Evolutionary conservation across 2,113 vertebrate genomes (phyloP), one percentile per base, ranked within the genome.

Genomic region (Oplegnathus fasciatus): DNA sequence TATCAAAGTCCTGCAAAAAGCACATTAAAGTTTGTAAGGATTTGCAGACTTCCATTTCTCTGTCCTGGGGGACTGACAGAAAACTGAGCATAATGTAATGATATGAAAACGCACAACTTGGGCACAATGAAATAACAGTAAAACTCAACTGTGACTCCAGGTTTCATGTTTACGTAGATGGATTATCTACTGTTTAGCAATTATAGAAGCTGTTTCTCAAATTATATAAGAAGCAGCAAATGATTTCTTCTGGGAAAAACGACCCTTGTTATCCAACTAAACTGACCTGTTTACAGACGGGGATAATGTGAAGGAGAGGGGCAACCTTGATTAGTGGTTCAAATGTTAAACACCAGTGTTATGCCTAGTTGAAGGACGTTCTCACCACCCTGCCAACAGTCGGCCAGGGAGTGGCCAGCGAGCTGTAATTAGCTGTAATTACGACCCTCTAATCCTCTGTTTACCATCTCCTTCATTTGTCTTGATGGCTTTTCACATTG

Each of bases 401-500:
- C 70, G 82, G 86, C 20, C 4, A 67, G 6, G 60, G 75, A 80
- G 85, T 82, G 77, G 70, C 70, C 74, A 80, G 55, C 22, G 17
- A 87, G 46, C 85, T 88, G 80, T 89, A 87, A 91, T 88, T 87
- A 86, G 62, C 89, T 76, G 52, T 82, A 88, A 86, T 91, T 79
- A 84, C n/a, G 40, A 90, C 85, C 81, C 57, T 91, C 73, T 86
- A 85, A 90, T 93, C 83, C 72, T 81, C 32, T 80, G 86, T 84
- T 90, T 80, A 87, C 42, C 42, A 68, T 76, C 71, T 86, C 57
- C 64, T 60, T 70, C 24, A 5, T 69, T 67, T 76, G 37, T 50
- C 61, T 52, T 72, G 48, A 75, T 61, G 74, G 46, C 64, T 84
- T 87, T 80, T 87, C 65, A 54, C 65, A 62, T 82, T 42, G 57